Evolutionary conservation across 2,797 vertebrate genomes (phyloP), one percentile per base, ranked within the genome.

Genomic region (Parauchenoglanis ngamensis): DNA sequence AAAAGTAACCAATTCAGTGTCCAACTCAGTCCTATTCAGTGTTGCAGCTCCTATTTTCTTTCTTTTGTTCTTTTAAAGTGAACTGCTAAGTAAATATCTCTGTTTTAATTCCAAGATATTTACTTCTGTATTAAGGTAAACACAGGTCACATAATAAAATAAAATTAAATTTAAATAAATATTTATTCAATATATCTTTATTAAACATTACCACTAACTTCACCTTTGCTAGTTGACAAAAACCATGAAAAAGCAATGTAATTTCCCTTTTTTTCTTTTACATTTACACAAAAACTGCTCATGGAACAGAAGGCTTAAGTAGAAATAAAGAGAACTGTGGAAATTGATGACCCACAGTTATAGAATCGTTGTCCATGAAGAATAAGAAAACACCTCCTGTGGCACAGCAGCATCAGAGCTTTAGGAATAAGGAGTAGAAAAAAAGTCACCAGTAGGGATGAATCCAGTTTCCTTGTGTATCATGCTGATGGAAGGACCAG

Each of bases 341-440:
- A 61, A 61, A 40, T 59, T 11, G 3, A 54, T 21, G 3, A 49
- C 44, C n/a, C 7, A 54, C 25, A 54, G 46, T 31, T 59, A 61
- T 17, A 49, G 23, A 61, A 61, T 80, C 44, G 13, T 44, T 82
- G 40, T 63, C 57, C 44, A 82, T 82, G 77, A 82, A 63, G 15
- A 82, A 65, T 12, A 82, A 46, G 25, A 82, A 19, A 63, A 78
- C 76, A 21, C n/a, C 13, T 54, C 23, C 54, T 40, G 54, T 31
- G 8, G 19, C 54, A 59, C 28, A 21, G 19, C 54, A 59, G 19
- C 25, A 81, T 44, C 79, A 44, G 21, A 63, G 46, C 21, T 59
- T 21, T 12, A 61, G 57, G 77, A 59, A 49, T 49, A 49, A 49
- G 46, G 46, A 49, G 46, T 5, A 49, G 46, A 10, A 59, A 75